These are phyloP conservation scores for Antigone vipio DNA, from an alignment of 2,113 vertebrate genomes.

Conservation along the genomic window DNA sequence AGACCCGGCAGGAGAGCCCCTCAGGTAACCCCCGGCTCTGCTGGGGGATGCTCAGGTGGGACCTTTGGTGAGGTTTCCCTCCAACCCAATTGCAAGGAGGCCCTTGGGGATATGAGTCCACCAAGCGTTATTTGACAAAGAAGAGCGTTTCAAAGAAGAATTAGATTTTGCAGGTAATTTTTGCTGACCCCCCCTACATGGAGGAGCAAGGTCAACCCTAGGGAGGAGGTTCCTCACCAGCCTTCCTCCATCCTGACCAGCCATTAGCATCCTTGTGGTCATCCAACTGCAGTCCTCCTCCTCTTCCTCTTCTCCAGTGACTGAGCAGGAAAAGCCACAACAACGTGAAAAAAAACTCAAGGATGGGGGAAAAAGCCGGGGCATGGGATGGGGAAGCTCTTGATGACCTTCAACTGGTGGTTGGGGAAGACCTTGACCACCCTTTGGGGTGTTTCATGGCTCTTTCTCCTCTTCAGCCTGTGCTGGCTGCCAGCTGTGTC, in stretches of 20 bases:
- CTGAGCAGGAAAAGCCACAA: neutral
- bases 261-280: neutral
- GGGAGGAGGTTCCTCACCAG: neutral
- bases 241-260: neutral
- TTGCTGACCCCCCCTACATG: too few species aligned
- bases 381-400: neutral
- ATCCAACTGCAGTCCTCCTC: neutral
- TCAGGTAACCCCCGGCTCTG: neutral
- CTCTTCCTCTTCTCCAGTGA: neutral
- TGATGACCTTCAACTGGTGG: neutral
- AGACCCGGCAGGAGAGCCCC: accelerated
- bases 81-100: neutral
- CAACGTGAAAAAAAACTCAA: neutral
- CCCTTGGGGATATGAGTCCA: neutral
- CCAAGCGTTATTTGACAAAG: neutral
- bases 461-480: neutral
- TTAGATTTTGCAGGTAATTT: neutral
- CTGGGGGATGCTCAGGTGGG: neutral
- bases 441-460: accelerated
- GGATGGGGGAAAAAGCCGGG: neutral
- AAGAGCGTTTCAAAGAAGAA: neutral
- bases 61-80: neutral
- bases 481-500: neutral
- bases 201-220: neutral
- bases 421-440: neutral